phyloP scores from a whole-genome alignment of 35 echinoderm and acorn worm species.

The Ophioderma brevispina region DNA sequence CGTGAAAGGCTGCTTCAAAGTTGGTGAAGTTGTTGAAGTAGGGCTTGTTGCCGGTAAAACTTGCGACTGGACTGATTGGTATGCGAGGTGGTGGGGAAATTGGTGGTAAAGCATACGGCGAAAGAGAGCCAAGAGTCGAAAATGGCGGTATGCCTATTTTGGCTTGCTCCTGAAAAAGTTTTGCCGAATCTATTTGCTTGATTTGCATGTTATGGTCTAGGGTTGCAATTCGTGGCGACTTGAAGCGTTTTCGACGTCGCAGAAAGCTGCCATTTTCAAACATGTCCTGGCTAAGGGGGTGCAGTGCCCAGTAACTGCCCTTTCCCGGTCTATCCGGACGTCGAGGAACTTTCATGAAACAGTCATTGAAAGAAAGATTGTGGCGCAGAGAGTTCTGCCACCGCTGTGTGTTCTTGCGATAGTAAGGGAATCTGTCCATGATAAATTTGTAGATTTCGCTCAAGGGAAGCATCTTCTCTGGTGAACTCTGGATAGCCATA shows the following conservation, averaged over 20 bases:
- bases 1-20: conserved; percentile 89
- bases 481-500: conserved; percentile 95
- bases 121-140: conserved; percentile 40
- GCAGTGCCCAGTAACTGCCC: conserved; percentile 98
- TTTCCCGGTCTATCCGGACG: conserved; percentile 96
- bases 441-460: conserved; percentile 99
- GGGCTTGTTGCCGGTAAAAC: conserved; percentile 29
- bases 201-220: conserved; percentile 89
- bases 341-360: conserved; percentile 98
- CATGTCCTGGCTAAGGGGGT: conserved; percentile 96
- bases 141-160: conserved; percentile 84
- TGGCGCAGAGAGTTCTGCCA: conserved; percentile 99
- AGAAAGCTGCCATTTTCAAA: conserved; percentile 99
- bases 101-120: conserved; percentile 74
- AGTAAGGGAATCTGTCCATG: conserved; percentile 99
- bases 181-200: conserved; percentile 94
- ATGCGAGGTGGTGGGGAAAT: conserved; percentile 23
- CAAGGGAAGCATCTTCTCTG: conserved; percentile 94
- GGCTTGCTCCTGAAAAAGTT: conserved; percentile 95
- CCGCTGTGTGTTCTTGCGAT: conserved; percentile 95
- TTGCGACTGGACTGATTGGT: conserved; percentile 17
- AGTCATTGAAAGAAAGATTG: conserved; percentile 98
- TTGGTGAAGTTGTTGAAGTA: conserved; percentile 72
- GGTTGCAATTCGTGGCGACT: conserved; percentile 87
- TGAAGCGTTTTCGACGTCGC: conserved; percentile 93